Base-by-base conservation (phyloP, 2,888 invertebrate species). In the Chaitophorus viminalis region DNA sequence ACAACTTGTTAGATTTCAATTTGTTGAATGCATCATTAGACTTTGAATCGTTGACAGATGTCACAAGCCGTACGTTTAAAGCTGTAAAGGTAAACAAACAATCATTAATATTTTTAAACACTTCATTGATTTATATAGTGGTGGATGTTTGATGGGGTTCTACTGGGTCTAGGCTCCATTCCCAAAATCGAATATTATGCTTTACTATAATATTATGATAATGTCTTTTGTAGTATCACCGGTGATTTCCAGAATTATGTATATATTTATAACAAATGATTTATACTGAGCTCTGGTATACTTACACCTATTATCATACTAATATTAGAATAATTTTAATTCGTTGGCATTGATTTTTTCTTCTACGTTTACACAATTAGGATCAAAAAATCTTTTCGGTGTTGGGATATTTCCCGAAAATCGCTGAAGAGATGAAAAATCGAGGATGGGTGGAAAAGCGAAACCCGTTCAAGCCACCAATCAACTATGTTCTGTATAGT, bases 391-490 rank as follows among this genome's bases (percentile, higher is more conserved):
- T 90, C 31, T 91, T 90, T 89, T 90, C 90, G 18, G 90, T 91
- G 46, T 89, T 90, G 52, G 91, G 91, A 25, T 89, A 89, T 72
- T 91, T 90, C 88, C 90, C 90, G 3, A 90, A 95, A 0, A 93
- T 96, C 17, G 93, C 95, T 8, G 93, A 94, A 89, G 94, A 95
- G 0, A 91, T 96, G 88, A 90, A 93, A 76, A 93, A 93, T 75
- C 92, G 96, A 76, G 95, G 95, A 0, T 96, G 96, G 96, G 92
- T 96, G 3, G 95, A 96, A 91, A 96, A 95, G 91, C 90, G 89
- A 75, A 89, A 90, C 88, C 86, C 86, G 17, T 9, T n/a, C 25
- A 79, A 54, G 31, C 39, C 86, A 4, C 79, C 79, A 0, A 72
- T 87, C 1, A 74, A 87, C 60, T 87, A 87, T 60, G 54, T 9